Evolutionary conservation across 2,113 vertebrate species (phyloP), one percentile per base, ranked within the genome.

Genomic region (Xenopus laevis): DNA sequence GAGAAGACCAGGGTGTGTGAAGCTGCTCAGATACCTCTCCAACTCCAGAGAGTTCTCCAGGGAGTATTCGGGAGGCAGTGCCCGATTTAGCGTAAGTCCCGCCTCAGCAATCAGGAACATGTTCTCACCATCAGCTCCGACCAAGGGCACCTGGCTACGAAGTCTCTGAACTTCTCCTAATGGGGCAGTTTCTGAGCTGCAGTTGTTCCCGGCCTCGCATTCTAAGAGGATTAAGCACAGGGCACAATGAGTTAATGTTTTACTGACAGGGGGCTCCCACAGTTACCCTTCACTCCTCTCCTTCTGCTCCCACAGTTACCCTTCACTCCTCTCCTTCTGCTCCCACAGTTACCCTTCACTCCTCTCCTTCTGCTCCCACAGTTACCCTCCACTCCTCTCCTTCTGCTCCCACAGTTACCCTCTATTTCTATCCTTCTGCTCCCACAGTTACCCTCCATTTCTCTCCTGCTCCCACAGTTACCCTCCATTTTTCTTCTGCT

Each of bases 31-130:
- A 4, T 75, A 75, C 45, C 61, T 52, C 65, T 75, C 58, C 53
- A 75, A 40, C n/a, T 69, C 73, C 57, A 75, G 27, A 0, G 73
- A 23, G 27, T 69, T 75, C 58, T 75, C 73, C 13, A 75, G 46
- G 0, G 73, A 47, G 58, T 75, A 69, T 4, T 53, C 58, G 4
- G 21, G 46, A 8, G 65, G 23, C 33, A 74, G 72, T 4, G 72
- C 65, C 65, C 65, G 12, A 23, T 46, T 61, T 55, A 74, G 55
- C 6, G 21, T n/a, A 2, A 71, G 45, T 5, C 68, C 44, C 0
- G 46, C 21, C 9, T 62, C 58, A 1, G 58, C 21, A 44, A 68
- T 68, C 23, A 69, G n/a, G 13, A 75, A 68, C 13, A 40, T 40
- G 13, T 16, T 16, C 16, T 50, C 65, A 20, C 65, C 57, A 18